phyloP scores from a whole-genome alignment of 2,888 invertebrate species.

The Mylabris sibirica region DNA sequence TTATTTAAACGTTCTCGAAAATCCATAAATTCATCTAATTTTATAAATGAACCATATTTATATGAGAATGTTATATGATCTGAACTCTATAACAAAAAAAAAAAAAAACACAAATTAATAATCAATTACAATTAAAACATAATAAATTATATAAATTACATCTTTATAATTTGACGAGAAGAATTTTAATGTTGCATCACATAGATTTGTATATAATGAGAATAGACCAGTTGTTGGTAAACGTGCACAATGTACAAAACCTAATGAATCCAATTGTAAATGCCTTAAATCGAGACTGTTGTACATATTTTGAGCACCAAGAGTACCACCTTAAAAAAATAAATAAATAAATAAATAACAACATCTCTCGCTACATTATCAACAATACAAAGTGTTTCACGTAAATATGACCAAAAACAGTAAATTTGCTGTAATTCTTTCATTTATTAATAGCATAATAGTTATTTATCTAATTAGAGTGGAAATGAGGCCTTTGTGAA shows the following conservation, averaged over 20 bases:
- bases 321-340: constrained; percentile 68
- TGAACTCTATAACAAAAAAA: constrained; percentile 72
- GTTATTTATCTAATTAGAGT: too few relatives aligned
- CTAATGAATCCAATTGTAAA: constrained; percentile 90
- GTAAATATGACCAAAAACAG: too few relatives aligned
- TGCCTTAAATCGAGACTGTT: constrained; percentile 89
- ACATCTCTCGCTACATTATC: too few relatives aligned
- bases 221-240: constrained; percentile 77
- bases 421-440: too few relatives aligned
- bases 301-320: constrained; percentile 78
- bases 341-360: not conserved
- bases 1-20: constrained; percentile 82
- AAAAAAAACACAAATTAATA: not conserved
- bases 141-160: constrained; percentile 61
- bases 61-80: constrained; percentile 92
- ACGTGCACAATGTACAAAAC: constrained; percentile 81
- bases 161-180: constrained; percentile 90
- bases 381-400: too few relatives aligned
- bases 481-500: too few relatives aligned
- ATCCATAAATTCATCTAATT: constrained; percentile 88
- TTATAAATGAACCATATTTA: constrained; percentile 93
- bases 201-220: constrained; percentile 72
- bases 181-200: constrained; percentile 82
- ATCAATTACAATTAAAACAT: constrained; percentile 39
- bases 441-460: too few relatives aligned